Evolutionary conservation across 2,797 vertebrate species (phyloP), one percentile per base, ranked within the genome.

Genomic region (Pangasius mekongensis): DNA sequence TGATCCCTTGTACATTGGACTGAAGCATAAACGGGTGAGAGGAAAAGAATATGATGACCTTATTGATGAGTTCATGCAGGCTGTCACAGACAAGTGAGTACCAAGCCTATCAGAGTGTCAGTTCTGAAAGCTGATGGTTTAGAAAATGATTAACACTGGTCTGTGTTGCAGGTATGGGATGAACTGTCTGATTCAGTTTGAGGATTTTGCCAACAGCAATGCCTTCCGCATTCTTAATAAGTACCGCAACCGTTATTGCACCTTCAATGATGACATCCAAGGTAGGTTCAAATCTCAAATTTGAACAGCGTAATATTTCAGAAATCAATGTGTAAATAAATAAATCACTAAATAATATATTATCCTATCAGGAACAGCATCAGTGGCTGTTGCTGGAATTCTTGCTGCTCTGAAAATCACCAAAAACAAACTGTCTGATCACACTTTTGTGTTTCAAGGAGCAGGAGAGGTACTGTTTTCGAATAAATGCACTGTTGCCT

Each of bases 241-340:
- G 91, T 99, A 99, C 93, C 98, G 98, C 86, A 95, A 96, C 93
- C 97, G 94, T 84, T 99, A 97, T 91, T 99, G 98, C 86, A 97
- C 97, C 33, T 99, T 99, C 95, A 99, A 99, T 5, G 98, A 99
- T 71, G 99, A 99, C 92, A 99, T 99, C 93, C 99, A 99, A 95
- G 98, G 98, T 99, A 93, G 90, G 93, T 89, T 54, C 8, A 80
- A 56, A 80, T 33, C 14, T 36, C 20, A 81, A 10, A 49, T 9
- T 24, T 56, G 9, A 49, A 30, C 39, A 30, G 3, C 0, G 10
- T 22, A n/a, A n/a, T 16, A 49, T 67, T 67, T 66, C 13, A 49
- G 14, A 64, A 18, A 66, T 11, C 39, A 52, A 16, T 62, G 36
- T 7, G 16, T 18, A 60, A 82, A 27, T 27, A 30, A 20, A 83